Evolutionary conservation across 2,888 invertebrate species (phyloP).

Genomic region (Synanthedon myopaeformis): DNA sequence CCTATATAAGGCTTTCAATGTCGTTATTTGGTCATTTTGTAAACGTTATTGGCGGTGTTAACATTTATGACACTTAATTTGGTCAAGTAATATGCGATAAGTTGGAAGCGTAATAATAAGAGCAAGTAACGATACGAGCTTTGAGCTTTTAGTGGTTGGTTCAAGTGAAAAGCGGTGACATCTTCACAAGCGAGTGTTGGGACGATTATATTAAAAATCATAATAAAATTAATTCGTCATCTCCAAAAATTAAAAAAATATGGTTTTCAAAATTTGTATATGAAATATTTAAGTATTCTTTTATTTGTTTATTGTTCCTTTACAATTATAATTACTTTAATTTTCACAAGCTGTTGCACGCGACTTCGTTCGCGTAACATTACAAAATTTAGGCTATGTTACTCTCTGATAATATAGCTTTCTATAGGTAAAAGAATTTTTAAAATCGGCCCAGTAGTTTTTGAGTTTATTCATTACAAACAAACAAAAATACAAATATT

Average conservation of each 20-base stretch:
- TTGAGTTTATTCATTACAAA: too few relatives aligned
- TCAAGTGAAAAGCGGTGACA: constrained; percentile 10
- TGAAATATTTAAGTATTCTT: too few relatives aligned
- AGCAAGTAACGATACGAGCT: constrained; percentile 43
- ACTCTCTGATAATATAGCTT: too few relatives aligned
- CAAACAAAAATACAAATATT: too few relatives aligned
- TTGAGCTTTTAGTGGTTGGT: constrained; percentile 25
- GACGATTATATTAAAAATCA: neutral
- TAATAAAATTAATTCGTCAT: neutral
- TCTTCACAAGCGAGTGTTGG: neutral
- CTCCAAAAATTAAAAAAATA: neutral
- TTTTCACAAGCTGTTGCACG: too few relatives aligned
- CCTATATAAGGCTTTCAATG: constrained; percentile 12
- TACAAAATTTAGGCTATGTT: too few relatives aligned
- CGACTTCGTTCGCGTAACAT: too few relatives aligned
- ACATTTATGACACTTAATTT: constrained; percentile 66
- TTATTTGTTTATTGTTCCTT: too few relatives aligned
- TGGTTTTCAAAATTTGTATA: neutral
- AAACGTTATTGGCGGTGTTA: constrained; percentile 48
- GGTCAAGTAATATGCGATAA: constrained; percentile 36
- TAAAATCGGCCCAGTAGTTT: too few relatives aligned
- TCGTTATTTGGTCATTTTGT: constrained; percentile 31
- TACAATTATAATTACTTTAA: too few relatives aligned
- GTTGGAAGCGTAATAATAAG: constrained; percentile 51
- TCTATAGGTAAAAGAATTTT: too few relatives aligned